phyloP scores from a whole-genome alignment of 2,888 invertebrate genomes.

The Eucriotettix oculatus region DNA sequence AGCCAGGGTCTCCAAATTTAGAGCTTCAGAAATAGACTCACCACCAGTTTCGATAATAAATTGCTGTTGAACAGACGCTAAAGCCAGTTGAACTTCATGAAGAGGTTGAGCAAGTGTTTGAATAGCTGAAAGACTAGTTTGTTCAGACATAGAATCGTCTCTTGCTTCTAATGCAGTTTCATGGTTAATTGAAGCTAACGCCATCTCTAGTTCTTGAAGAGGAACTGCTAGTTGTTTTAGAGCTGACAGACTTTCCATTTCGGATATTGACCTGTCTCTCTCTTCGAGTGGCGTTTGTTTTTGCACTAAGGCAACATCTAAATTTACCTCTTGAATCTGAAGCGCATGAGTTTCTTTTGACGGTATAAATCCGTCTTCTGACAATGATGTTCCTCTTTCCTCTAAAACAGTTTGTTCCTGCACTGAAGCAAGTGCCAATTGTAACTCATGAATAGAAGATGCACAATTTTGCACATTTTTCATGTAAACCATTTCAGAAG shows the following conservation, averaged over 20 bases:
- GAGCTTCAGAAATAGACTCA: neutral
- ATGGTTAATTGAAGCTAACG: neutral
- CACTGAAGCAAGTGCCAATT: slow-evolving; percentile 14
- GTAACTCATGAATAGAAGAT: slow-evolving; percentile 20
- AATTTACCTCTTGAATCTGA: neutral
- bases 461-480: slow-evolving; percentile 13
- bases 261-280: neutral
- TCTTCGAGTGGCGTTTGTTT: neutral
- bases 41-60: neutral
- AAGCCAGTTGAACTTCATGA: neutral
- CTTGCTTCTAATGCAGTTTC: neutral
- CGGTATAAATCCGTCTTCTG: neutral
- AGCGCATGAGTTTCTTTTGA: neutral
- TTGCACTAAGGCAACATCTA: neutral
- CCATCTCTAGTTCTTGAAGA: neutral
- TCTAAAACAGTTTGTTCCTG: slow-evolving; percentile 7
- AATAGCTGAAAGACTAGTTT: neutral
- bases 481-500: neutral
- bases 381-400: neutral
- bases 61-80: neutral
- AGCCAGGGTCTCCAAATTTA: neutral
- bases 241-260: neutral
- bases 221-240: neutral
- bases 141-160: neutral
- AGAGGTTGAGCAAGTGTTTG: neutral